phyloP scores from a whole-genome alignment of 2,888 invertebrate genomes.

The Chesias legatella region DNA sequence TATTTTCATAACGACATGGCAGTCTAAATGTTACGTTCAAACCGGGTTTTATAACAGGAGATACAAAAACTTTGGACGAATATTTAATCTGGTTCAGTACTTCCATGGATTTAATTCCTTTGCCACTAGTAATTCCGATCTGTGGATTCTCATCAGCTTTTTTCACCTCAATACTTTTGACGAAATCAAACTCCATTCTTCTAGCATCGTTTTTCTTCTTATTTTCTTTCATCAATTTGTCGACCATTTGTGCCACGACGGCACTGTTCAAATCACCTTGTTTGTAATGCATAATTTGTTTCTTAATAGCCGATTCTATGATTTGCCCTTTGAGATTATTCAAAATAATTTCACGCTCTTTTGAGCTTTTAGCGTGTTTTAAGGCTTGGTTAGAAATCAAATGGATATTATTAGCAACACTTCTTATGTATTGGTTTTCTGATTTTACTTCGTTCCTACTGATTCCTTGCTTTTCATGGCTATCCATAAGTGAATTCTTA shows the following conservation, averaged over 20 bases:
- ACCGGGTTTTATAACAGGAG: slow-evolving; percentile 2
- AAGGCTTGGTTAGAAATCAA: slow-evolving; percentile 33
- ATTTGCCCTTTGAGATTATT: slow-evolving; percentile 20
- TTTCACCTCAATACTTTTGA: slow-evolving; percentile 9
- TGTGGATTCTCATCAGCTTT: slow-evolving; percentile 6
- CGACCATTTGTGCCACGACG: slow-evolving; percentile 10
- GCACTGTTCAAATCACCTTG: neutral
- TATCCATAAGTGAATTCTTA: neutral
- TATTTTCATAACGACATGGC: slow-evolving; percentile 32
- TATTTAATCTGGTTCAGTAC: neutral
- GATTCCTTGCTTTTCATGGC: neutral
- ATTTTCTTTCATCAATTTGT: slow-evolving; percentile 28
- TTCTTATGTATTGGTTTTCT: slow-evolving; percentile 25
- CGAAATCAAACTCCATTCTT: slow-evolving; percentile 21
- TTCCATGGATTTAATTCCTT: neutral
- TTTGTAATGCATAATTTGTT: neutral
- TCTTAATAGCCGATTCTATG: slow-evolving; percentile 15
- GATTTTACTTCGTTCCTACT: slow-evolving; percentile 10
- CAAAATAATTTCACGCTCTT: slow-evolving; percentile 35
- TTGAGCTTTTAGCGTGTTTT: slow-evolving; percentile 28
- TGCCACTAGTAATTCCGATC: neutral
- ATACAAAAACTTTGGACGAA: neutral
- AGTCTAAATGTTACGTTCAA: slow-evolving; percentile 4
- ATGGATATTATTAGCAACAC: slow-evolving; percentile 42
- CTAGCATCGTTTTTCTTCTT: slow-evolving; percentile 16